Conservation (phyloP, 1,140 invertebrate genomes). For the Samia ricini region DNA sequence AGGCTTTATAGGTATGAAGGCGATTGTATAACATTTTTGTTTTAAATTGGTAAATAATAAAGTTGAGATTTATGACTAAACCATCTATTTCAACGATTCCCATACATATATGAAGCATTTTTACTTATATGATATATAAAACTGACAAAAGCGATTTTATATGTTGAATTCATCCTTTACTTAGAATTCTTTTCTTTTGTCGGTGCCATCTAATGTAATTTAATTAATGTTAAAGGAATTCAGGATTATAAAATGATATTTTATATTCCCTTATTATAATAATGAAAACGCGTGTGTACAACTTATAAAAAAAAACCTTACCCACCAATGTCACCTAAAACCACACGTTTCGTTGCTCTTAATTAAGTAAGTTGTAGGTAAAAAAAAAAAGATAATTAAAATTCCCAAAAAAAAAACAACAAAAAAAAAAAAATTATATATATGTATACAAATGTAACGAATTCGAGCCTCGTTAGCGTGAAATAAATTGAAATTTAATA, state of each 20-base stretch:
- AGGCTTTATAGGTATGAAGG: slow-evolving; percentile 21
- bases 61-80: background rate
- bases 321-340: slow-evolving; percentile 71
- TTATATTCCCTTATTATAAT: slow-evolving; percentile 44
- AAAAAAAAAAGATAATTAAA: slow-evolving; percentile 53
- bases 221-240: slow-evolving; percentile 17
- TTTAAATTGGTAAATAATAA: background rate
- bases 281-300: slow-evolving; percentile 53
- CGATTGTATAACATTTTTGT: background rate
- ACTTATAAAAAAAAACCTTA: slow-evolving; percentile 62
- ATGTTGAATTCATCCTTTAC: slow-evolving; percentile 7
- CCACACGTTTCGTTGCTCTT: slow-evolving; percentile 71
- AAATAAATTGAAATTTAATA: slow-evolving; percentile 39
- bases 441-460: slow-evolving; percentile 57
- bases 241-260: slow-evolving; percentile 27
- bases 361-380: slow-evolving; percentile 74
- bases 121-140: slow-evolving; percentile 5
- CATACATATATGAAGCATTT: slow-evolving; percentile 3
- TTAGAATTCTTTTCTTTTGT: slow-evolving; percentile 33
- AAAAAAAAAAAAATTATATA: slow-evolving; percentile 58
- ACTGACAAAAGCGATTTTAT: slow-evolving; percentile 32
- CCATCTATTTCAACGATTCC: background rate
- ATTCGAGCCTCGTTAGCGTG: slow-evolving; percentile 59
- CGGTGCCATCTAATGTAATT: slow-evolving; percentile 38
- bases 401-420: slow-evolving; percentile 46